These are phyloP conservation scores for Sinohyriopsis cumingii DNA, from an alignment of 2,888 invertebrate genomes.

Conservation along the genomic window DNA sequence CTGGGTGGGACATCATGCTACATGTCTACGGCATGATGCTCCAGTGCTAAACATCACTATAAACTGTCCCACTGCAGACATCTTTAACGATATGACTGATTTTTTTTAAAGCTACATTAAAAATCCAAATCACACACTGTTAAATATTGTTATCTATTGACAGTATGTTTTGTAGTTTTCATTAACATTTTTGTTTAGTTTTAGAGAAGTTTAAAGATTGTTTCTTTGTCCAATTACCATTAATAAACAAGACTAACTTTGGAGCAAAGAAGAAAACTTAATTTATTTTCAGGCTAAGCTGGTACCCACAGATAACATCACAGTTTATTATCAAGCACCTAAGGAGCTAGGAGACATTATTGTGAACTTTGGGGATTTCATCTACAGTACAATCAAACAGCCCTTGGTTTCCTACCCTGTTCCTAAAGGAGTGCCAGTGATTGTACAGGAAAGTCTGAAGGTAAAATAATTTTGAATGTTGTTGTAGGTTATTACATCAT, in stretches of 20 bases:
- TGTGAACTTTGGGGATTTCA: constrained; percentile 82
- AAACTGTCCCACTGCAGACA: too few relatives aligned
- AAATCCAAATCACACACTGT: too few relatives aligned
- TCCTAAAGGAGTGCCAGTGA: constrained; percentile 74
- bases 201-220: too few relatives aligned
- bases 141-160: too few relatives aligned
- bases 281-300: constrained; percentile 79
- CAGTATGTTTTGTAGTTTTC: too few relatives aligned
- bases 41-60: too few relatives aligned
- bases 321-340: constrained; percentile 80
- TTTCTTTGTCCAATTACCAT: too few relatives aligned
- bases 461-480: constrained; percentile 40
- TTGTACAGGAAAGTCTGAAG: constrained; percentile 79
- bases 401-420: constrained; percentile 78
- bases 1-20: too few relatives aligned
- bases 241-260: not conserved
- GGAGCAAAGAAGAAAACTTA: not conserved
- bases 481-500: not conserved
- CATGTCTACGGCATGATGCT: too few relatives aligned
- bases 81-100: too few relatives aligned
- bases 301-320: constrained; percentile 91
- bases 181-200: too few relatives aligned
- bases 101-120: too few relatives aligned
- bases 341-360: constrained; percentile 77
- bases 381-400: constrained; percentile 87